A percentile compares a stretch with the other conserved stretches of the same genome.
These are phyloP conservation scores for Megaustenia siamemsis DNA, from an alignment of 2,888 invertebrate genomes.

Conservation along the genomic window DNA sequence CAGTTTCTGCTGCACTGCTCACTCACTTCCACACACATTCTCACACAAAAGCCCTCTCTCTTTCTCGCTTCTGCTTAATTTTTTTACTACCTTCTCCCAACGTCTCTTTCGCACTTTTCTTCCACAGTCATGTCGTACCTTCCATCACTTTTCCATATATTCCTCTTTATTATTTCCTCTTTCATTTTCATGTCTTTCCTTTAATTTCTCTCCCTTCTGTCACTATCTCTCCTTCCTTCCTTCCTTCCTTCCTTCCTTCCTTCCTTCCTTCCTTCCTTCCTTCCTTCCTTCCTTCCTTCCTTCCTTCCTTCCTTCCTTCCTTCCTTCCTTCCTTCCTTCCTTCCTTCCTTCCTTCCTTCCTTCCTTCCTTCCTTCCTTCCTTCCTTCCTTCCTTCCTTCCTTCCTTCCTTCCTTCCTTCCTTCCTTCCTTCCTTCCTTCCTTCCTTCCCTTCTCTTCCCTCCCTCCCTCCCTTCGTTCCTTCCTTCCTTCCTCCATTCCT, in stretches of 20 bases:
- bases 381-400: not conserved
- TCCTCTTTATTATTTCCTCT: not conserved
- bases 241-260: not conserved
- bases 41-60: too few relatives aligned
- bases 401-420: not conserved
- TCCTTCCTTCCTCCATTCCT: not conserved
- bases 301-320: not conserved
- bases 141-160: too few relatives aligned
- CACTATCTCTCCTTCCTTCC: not conserved
- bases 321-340: not conserved
- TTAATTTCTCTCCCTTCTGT: slow-evolving; percentile 15
- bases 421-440: not conserved
- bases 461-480: not conserved
- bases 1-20: too few relatives aligned
- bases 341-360: not conserved
- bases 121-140: not conserved
- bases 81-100: too few relatives aligned
- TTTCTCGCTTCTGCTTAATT: not conserved
- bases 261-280: slow-evolving; percentile 13
- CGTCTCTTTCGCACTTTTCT: not conserved
- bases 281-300: slow-evolving; percentile 3
- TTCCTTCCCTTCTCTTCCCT: not conserved
- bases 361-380: not conserved
- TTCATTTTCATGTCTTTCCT: not conserved
- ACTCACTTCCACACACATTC: too few relatives aligned